Evolutionary conservation across 2,797 vertebrate species (phyloP).

Genomic region (Lepilemur ruficaudatus): DNA sequence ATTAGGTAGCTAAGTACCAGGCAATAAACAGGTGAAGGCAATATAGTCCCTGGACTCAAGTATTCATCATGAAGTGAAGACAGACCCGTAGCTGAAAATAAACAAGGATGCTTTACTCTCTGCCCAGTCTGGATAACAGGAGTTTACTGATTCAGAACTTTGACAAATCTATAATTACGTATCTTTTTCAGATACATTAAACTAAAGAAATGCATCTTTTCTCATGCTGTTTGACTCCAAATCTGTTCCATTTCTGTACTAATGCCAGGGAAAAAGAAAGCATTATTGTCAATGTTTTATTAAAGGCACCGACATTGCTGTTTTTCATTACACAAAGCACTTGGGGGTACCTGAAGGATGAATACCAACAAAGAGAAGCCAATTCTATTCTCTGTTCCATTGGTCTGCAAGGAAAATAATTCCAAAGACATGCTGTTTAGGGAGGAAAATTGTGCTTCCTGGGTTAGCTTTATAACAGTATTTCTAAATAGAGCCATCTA

Average conservation of each 20-base stretch:
- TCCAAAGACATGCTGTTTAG: constrained; percentile 50
- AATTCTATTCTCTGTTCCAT: constrained; percentile 55
- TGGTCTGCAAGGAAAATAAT: constrained; percentile 66
- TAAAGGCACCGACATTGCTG: constrained; percentile 52
- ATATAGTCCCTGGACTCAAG: background rate
- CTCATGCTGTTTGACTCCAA: constrained; percentile 51
- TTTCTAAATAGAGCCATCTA: constrained; percentile 61
- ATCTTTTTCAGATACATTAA: constrained; percentile 16
- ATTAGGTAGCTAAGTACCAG: background rate
- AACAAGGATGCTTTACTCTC: background rate
- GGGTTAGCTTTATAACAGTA: constrained; percentile 19
- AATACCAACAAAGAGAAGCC: constrained; percentile 43
- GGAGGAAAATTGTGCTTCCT: constrained; percentile 58
- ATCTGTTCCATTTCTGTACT: constrained; percentile 52
- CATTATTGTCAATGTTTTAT: constrained; percentile 62
- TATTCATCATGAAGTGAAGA: background rate
- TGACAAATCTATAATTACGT: background rate
- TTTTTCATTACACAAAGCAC: constrained; percentile 63
- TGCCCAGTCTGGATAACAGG: background rate
- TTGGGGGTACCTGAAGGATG: constrained; percentile 61
- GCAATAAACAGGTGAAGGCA: background rate
- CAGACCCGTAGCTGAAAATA: background rate
- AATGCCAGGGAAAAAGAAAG: constrained; percentile 33
- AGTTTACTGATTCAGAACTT: background rate
- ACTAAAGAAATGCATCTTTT: constrained; percentile 48